These are phyloP conservation scores for Dasyornis broadbenti DNA, from an alignment of 2,113 vertebrate genomes.

Conservation along the genomic window DNA sequence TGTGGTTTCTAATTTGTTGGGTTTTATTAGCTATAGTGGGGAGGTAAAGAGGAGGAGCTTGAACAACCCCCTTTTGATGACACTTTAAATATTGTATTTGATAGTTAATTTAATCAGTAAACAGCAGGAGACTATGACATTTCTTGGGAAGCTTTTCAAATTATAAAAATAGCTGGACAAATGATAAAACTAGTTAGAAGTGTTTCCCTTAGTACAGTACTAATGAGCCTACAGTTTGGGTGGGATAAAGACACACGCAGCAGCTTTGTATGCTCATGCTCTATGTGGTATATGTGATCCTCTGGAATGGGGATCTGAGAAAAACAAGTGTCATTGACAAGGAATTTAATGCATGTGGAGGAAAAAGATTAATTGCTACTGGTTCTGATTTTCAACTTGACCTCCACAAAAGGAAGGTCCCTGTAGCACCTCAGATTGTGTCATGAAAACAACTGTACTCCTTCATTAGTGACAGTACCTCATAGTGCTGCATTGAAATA, in stretches of 20 bases:
- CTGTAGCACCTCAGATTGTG: not conserved
- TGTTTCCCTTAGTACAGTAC: not conserved
- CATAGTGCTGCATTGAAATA: not conserved
- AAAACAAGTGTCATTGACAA: not conserved
- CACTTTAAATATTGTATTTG: not conserved
- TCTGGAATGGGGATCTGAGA: not conserved
- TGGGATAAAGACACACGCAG: not conserved
- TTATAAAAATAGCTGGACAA: not conserved
- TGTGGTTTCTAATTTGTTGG: not conserved
- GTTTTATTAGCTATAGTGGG: not conserved
- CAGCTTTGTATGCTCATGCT: not conserved
- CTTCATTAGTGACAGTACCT: not conserved
- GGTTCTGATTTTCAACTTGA: not conserved
- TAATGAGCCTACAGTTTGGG: not conserved
- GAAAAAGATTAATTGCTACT: not conserved
- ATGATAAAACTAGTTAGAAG: not conserved
- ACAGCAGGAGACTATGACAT: conserved; percentile 6
- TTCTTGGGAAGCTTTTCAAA: conserved; percentile 5
- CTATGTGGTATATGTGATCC: not conserved
- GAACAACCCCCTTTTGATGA: not conserved
- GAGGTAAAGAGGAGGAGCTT: not conserved
- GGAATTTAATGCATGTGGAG: not conserved
- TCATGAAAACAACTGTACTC: not conserved
- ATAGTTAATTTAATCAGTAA: not conserved
- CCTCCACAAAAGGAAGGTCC: not conserved